Conservation (phyloP, 1,140 invertebrate genomes). For the Scaptomyza hsui region DNA sequence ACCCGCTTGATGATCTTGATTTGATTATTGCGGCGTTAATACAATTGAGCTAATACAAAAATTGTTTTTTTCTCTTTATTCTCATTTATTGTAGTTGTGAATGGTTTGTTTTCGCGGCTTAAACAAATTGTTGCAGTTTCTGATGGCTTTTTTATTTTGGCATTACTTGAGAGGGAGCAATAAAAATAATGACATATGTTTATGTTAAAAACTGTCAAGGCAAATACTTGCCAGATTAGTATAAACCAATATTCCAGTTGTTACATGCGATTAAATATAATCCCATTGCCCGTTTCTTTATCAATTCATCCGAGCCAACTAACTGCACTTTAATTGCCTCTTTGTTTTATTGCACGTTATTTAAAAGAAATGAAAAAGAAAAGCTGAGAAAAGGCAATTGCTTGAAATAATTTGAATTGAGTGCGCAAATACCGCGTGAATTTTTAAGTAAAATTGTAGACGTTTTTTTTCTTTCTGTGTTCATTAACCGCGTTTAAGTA, state of each 20-base stretch:
- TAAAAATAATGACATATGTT: constrained; percentile 67
- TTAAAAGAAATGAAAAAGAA: constrained; percentile 29
- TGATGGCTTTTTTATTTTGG: constrained; percentile 69
- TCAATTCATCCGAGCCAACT: constrained; percentile 29
- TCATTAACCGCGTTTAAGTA: constrained; percentile 26
- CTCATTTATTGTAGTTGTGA: constrained; percentile 29
- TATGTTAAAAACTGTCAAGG: constrained; percentile 12
- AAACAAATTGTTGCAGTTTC: constrained; percentile 64
- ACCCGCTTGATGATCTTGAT: constrained; percentile 69
- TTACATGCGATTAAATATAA: constrained; percentile 10
- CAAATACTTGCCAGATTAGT: constrained; percentile 15
- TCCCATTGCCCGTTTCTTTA: constrained; percentile 12
- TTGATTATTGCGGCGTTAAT: constrained; percentile 77
- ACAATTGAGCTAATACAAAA: constrained; percentile 69
- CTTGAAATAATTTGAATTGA: constrained; percentile 79
- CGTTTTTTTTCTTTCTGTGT: constrained; percentile 40
- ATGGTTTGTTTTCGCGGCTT: constrained; percentile 61
- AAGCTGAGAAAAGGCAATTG: constrained; percentile 57
- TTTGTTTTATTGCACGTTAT: constrained; percentile 51
- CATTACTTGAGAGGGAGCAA: constrained; percentile 9
- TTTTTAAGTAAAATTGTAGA: constrained; percentile 47
- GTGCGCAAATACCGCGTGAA: constrained; percentile 58
- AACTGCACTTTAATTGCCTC: constrained; percentile 57
- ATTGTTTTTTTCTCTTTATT: constrained; percentile 13
- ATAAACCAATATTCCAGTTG: constrained; percentile 51